Evolutionary conservation across 2,797 vertebrate genomes (phyloP).

Genomic region (Gambelia wislizenii): DNA sequence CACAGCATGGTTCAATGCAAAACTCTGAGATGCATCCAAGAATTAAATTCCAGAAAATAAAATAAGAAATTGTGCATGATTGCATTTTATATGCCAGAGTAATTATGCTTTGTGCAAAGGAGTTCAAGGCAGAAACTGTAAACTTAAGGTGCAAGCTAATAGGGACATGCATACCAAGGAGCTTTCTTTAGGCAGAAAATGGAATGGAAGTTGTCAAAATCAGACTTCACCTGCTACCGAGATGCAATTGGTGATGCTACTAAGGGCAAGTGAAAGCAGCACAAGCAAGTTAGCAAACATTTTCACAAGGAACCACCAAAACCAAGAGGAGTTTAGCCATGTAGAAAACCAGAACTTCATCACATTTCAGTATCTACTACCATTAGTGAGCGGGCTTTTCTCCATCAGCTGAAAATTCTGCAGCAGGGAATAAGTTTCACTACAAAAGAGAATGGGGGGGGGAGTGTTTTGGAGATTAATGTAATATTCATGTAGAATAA

Average conservation of each 20-base stretch:
- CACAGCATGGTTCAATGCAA: neutral
- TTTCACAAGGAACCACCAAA: neutral
- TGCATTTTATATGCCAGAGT: neutral
- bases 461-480: slow-evolving; percentile 69
- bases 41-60: neutral
- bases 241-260: neutral
- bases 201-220: neutral
- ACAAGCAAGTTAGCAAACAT: neutral
- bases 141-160: too few species aligned
- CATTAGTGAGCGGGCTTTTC: neutral
- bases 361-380: neutral
- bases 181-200: neutral
- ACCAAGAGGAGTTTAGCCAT: too few species aligned
- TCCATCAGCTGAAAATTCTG: slow-evolving; percentile 34
- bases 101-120: neutral
- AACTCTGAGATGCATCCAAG: neutral
- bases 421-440: slow-evolving; percentile 58
- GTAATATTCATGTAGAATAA: slow-evolving; percentile 69
- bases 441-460: slow-evolving; percentile 46
- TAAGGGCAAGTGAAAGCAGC: neutral
- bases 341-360: neutral
- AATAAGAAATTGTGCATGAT: neutral
- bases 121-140: neutral
- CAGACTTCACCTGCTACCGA: neutral
- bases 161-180: neutral